Evolutionary conservation across 1,140 invertebrate genomes (phyloP), one percentile per base, ranked within the genome.

Genomic region (Phymorhynchus buccinoides): DNA sequence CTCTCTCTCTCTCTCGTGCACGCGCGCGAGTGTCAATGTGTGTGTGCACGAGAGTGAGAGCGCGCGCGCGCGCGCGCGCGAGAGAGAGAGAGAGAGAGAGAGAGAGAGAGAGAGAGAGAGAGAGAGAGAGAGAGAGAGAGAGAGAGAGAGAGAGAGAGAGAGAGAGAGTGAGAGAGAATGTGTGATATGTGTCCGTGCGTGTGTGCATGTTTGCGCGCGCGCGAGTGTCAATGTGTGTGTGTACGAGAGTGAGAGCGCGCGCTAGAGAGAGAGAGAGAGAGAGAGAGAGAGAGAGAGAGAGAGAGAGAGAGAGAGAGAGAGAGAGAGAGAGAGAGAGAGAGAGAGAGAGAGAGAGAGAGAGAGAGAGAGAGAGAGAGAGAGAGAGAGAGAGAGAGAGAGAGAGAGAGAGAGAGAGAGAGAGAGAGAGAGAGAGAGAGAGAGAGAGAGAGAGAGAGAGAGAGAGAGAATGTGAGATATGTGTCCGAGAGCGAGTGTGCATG

Each of bases 221-320:
- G n/a, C n/a, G n/a, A 52, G 22, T 52, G 22, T 52, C 7, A 52
- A 52, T 22, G 22, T 52, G 22, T 52, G 48, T 71, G 14, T 71
- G 9, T 30, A 71, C 18, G 30, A 6, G 66, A 9, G 30, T 7
- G 30, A 71, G 30, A n/a, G n/a, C 30, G 7, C 22, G n/a, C 18
- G 22, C 6, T 71, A 71, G 14, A n/a, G 66, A 7, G 66, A 32
- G 7, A 71, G 66, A n/a, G 66, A 71, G 66, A 9, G 66, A n/a
- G n/a, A n/a, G 66, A n/a, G 66, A 71, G 30, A 71, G n/a, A 12
- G n/a, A n/a, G 7, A 71, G n/a, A 71, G 7, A 9, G n/a, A n/a
- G 66, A 71, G 66, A 71, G 66, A 71, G 66, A 71, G 66, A 71
- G 66, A 71, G 66, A 71, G 66, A 71, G 66, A 71, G 66, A 71